Base-by-base conservation (phyloP, 2,888 invertebrate genomes). In the Cinara cedri region DNA sequence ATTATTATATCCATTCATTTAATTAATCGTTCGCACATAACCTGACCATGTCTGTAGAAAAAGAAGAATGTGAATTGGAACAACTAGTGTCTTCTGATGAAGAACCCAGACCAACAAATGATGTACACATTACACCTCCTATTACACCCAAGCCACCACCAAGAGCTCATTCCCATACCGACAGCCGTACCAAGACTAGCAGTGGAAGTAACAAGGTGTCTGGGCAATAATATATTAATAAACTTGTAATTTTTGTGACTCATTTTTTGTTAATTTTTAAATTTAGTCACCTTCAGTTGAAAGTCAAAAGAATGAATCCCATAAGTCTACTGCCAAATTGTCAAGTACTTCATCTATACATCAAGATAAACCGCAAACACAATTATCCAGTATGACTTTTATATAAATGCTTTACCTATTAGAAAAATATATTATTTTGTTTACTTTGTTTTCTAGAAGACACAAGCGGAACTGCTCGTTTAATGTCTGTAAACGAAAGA, bases 81-180 rank as follows among this genome's bases (percentile, higher is more conserved):
- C 87, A 87, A 81, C 83, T 87, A 44, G 87, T 87, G 11, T 86
- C 86, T 55, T 85, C 86, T 75, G 87, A 87, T 63, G 87, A 87
- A 82, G 85, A 85, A n/a, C 86, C 86, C 26, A 85, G 85, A 72
- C 84, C 84, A 26, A 85, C 84, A 81, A 84, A 85, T 57, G 85
- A 85, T 42, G 86, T 85, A 24, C 87, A 87, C 82, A 85, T 85
- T 16, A 87, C 87, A 9, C 87, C 87, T 44, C 87, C 87, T 14
- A 85, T 86, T 11, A 87, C 87, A 49, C 87, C 87, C 26, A 85
- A 85, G 70, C 81, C 71, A 60, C 81, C 72, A 13, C 76, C 72
- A 2, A 66, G 62, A 55, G 26, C 63, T 24, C 82, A 75, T 60
- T 76, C 72, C 57, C 70, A 66, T 54, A 65, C 75, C 21, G 82